Evolutionary conservation across 2,113 vertebrate genomes (phyloP).

Genomic region (Sander vitreus): DNA sequence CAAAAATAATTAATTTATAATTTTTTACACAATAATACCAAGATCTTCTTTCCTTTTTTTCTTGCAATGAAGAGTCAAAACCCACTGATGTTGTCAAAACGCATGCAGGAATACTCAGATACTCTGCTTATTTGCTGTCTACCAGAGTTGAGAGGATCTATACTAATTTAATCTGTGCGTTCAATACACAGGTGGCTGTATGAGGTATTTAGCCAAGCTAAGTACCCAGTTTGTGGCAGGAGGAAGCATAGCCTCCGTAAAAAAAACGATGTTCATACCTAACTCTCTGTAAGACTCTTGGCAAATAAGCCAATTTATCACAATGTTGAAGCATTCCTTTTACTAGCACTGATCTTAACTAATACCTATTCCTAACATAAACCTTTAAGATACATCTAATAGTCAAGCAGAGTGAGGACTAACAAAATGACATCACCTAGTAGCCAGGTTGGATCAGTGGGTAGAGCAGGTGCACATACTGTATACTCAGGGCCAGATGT

Average conservation of each 20-base stretch:
- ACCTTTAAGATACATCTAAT: too few species aligned
- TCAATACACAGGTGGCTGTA: constrained; percentile 28
- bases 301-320: background rate
- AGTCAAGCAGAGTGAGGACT: too few species aligned
- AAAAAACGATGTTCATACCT: background rate
- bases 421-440: background rate
- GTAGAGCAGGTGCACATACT: too few species aligned
- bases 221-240: background rate
- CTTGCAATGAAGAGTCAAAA: background rate
- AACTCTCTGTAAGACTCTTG: background rate
- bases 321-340: background rate
- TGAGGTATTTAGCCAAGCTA: constrained; percentile 45
- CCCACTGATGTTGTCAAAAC: background rate
- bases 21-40: background rate
- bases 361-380: background rate
- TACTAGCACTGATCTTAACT: background rate
- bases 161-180: constrained; percentile 24
- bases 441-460: too few species aligned
- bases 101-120: background rate
- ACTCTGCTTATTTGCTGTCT: constrained; percentile 25
- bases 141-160: constrained; percentile 40
- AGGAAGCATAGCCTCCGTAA: background rate
- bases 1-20: background rate
- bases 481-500: too few species aligned
- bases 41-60: background rate